These are phyloP conservation scores for Macropus fuliginosus DNA, from an alignment of 2,797 vertebrate genomes.

Conservation along the genomic window DNA sequence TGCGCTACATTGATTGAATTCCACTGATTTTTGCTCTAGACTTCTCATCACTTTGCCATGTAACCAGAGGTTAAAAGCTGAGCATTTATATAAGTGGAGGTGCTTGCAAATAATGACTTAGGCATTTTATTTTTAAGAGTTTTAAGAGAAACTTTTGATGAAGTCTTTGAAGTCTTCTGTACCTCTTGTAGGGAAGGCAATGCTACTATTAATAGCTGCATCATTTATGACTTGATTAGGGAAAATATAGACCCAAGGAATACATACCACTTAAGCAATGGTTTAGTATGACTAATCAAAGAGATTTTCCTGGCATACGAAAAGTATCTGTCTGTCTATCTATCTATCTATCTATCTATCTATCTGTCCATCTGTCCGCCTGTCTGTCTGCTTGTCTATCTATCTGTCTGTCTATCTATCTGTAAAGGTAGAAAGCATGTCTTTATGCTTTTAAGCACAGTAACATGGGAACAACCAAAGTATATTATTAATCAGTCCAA, in stretches of 20 bases:
- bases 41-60: slow-evolving; percentile 7
- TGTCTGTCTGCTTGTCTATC: neutral
- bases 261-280: slow-evolving; percentile 79
- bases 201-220: slow-evolving; percentile 70
- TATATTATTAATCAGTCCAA: slow-evolving; percentile 85
- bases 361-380: neutral
- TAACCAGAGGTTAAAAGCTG: neutral
- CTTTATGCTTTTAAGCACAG: slow-evolving; percentile 82
- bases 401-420: slow-evolving; percentile 42
- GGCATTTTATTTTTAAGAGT: slow-evolving; percentile 54
- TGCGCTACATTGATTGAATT: neutral
- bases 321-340: slow-evolving; percentile 78
- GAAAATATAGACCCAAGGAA: slow-evolving; percentile 78
- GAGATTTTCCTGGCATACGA: slow-evolving; percentile 82
- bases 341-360: slow-evolving; percentile 75
- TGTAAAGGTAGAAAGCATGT: slow-evolving; percentile 69
- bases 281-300: slow-evolving; percentile 85
- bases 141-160: slow-evolving; percentile 59
- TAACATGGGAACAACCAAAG: slow-evolving; percentile 73
- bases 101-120: neutral
- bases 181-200: slow-evolving; percentile 59
- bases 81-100: slow-evolving; percentile 14
- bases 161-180: slow-evolving; percentile 72
- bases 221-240: slow-evolving; percentile 85
- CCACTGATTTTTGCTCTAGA: neutral